Conservation (phyloP, 2,113 vertebrate genomes). For the Macrotis lagotis region DNA sequence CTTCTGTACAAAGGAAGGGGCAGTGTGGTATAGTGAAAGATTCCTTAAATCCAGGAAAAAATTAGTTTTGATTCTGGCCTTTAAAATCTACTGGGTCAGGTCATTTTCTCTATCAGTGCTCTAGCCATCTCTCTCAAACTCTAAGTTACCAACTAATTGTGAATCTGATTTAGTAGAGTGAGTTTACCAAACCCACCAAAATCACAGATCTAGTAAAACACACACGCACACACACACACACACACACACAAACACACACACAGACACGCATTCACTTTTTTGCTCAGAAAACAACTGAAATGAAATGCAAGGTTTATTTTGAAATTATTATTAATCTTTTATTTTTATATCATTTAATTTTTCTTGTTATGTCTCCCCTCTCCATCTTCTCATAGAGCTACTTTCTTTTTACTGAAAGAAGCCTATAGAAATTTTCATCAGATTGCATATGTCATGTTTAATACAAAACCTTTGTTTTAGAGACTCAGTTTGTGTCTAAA, state of each 20-base stretch:
- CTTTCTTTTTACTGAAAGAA: slow-evolving; percentile 12
- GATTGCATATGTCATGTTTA: background rate
- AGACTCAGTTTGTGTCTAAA: background rate
- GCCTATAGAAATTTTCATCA: background rate
- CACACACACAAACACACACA: too few relatives aligned
- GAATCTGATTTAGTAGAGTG: background rate
- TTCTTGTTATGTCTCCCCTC: background rate
- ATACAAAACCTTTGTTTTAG: background rate
- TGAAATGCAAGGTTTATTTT: background rate
- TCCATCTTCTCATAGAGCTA: background rate
- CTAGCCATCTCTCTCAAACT: background rate
- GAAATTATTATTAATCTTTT: background rate
- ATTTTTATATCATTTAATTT: background rate
- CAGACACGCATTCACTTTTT: background rate
- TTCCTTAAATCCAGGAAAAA: background rate
- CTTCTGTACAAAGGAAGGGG: background rate
- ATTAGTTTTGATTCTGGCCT: background rate
- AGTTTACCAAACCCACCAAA: background rate
- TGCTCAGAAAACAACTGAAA: background rate
- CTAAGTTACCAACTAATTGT: background rate
- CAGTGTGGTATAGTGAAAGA: background rate
- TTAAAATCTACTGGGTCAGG: background rate
- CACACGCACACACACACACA: too few relatives aligned
- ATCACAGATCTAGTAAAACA: background rate
- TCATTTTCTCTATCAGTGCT: background rate